These are phyloP conservation scores for Drosophila cracens DNA, from an alignment of 2,888 invertebrate genomes.

Conservation along the genomic window DNA sequence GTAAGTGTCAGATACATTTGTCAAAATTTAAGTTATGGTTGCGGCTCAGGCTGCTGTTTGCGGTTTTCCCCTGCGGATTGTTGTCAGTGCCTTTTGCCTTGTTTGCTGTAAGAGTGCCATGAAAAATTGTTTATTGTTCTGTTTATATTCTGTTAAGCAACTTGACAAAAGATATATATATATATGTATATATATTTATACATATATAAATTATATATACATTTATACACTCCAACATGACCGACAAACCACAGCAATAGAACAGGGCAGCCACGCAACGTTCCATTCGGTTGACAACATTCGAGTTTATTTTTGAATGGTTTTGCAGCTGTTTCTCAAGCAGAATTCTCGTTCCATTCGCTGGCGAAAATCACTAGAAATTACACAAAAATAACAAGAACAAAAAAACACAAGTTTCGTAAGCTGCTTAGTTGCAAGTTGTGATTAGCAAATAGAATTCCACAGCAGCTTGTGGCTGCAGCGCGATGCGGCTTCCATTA, in stretches of 20 bases:
- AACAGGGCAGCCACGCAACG: background rate
- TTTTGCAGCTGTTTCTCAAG: constrained; percentile 62
- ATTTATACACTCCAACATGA: constrained; percentile 12
- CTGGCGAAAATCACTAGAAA: constrained; percentile 49
- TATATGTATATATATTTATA: background rate
- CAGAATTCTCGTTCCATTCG: constrained; percentile 57
- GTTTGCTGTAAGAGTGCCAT: constrained; percentile 33
- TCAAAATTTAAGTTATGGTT: constrained; percentile 80
- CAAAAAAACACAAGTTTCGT: constrained; percentile 68
- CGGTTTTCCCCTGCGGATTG: constrained; percentile 54
- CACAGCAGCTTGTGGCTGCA: constrained; percentile 56
- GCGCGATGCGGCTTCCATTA: constrained; percentile 61
- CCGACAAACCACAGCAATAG: constrained; percentile 19
- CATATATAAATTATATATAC: background rate
- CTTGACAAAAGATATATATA: constrained; percentile 46
- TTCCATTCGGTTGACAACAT: constrained; percentile 43
- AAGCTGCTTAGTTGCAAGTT: constrained; percentile 78
- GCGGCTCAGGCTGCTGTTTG: constrained; percentile 66
- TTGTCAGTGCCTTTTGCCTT: constrained; percentile 42
- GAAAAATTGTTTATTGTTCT: constrained; percentile 76
- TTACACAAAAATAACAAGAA: constrained; percentile 35
- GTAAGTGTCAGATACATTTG: constrained; percentile 80
- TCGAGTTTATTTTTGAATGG: constrained; percentile 56
- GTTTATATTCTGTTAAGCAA: constrained; percentile 64
- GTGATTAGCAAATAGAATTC: constrained; percentile 76